Base-by-base conservation (phyloP, 2,797 vertebrate genomes). In the Neoniphon sammara region DNA sequence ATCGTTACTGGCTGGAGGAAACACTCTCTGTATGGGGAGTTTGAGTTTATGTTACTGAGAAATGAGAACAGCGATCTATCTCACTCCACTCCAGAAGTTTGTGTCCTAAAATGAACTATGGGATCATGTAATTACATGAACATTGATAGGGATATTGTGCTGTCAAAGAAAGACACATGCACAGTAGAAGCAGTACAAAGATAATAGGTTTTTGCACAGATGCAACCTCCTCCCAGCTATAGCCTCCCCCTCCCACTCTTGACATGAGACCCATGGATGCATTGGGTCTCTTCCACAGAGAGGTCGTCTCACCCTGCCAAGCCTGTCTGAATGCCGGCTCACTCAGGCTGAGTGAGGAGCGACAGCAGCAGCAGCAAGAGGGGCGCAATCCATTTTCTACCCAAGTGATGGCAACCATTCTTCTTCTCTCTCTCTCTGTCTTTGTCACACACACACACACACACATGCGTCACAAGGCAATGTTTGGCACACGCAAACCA, bases 271-370 rank as follows among this genome's bases (percentile, higher is more conserved):
- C 67, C 52, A 44, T 42, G 70, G 84, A 85, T 77, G 73, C 67
- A 34, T 64, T 47, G 60, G 63, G 68, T 60, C 50, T 78, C 66
- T 67, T 80, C 70, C 77, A 54, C 61, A 57, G 72, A 67, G 75
- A 86, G 84, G 83, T 87, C 55, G 62, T 69, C 80, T 86, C 75
- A 78, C 81, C 68, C 80, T 87, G 87, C 75, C 84, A 85, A 75
- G 65, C 88, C 84, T 60, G 59, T 86, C 77, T 68, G 55, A 86
- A 85, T 81, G 69, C 82, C 46, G 66, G 67, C 79, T 85, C 44
- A 64, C 39, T 52, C 52, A 81, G 56, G 76, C 42, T 42, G 73
- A 76, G 44, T 66, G 56, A 85, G 61, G 55, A 64, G 72, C 68
- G 72, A 69, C 65, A 80, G 72, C 81, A 83, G 74, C 81, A 83